A percentile compares a stretch with the other conserved stretches of the same genome.
phyloP scores from a whole-genome alignment of 2,888 invertebrate species.

The Gryllus longicercus region DNA sequence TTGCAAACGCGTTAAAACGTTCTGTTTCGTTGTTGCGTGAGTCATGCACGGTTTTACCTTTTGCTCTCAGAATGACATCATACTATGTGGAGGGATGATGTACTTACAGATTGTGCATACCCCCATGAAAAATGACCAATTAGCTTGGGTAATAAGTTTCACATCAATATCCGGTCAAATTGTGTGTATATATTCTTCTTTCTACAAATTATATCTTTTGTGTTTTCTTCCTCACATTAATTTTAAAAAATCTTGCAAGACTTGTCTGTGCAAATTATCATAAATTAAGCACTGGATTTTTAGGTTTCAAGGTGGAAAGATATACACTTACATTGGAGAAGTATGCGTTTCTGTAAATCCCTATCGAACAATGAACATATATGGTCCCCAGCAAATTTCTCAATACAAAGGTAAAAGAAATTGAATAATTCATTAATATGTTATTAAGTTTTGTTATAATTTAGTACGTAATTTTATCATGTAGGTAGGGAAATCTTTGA shows the following conservation, averaged over 20 bases:
- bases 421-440: neutral
- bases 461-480: slow-evolving; percentile 25
- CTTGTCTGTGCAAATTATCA: no score
- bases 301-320: slow-evolving; percentile 85
- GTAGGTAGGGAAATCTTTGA: slow-evolving; percentile 91
- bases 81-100: slow-evolving; percentile 20
- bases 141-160: no score
- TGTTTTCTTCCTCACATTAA: no score
- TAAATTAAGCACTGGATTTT: slow-evolving; percentile 43
- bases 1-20: neutral
- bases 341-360: slow-evolving; percentile 97
- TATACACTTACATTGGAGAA: slow-evolving; percentile 98
- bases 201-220: no score
- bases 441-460: neutral
- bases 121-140: no score
- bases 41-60: neutral
- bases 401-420: slow-evolving; percentile 68
- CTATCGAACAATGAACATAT: slow-evolving; percentile 88
- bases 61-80: slow-evolving; percentile 23
- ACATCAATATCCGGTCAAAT: no score
- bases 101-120: no score
- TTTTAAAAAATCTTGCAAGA: no score
- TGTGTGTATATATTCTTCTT: no score
- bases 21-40: neutral
- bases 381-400: slow-evolving; percentile 78